Base-by-base conservation (phyloP, 2,797 vertebrate genomes). In the Chelonia mydas region DNA sequence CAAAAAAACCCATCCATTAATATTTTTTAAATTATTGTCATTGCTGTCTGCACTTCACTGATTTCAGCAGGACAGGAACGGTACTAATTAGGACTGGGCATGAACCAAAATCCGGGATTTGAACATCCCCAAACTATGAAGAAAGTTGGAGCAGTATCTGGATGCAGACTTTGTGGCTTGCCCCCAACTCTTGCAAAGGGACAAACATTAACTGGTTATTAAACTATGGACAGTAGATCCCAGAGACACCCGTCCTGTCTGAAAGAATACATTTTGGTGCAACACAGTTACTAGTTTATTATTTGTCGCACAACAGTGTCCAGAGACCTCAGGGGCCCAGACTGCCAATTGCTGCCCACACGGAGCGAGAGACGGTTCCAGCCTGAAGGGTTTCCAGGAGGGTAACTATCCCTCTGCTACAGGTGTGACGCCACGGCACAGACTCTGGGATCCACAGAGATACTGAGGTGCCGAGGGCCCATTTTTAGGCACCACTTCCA, bases 221-320 rank as follows among this genome's bases (percentile, higher is more conserved):
- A 84, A 81, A 7, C 0, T 41, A 74, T 47, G 5, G 2, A 65
- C 37, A 45, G 13, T 31, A 90, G 85, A 82, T 84, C 77, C 31
- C 9, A 50, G 7, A 9, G 15, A 45, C 41, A 41, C 0, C 0
- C 2, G 7, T 47, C 76, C 82, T 55, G 3, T 55, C 90, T 47
- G 19, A 74, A 81, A 77, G 45, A 81, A 78, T 3, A 83, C 88
- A 91, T 5, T 3, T 0, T 19, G 51, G 0, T 53, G 61, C 86
- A 91, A 55, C 33, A 90, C 79, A 47, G 50, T 6, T 90, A 61
- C 28, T 11, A 1, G 6, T 51, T 78, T 86, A 78, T 50, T 27
- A 93, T 55, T 4, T 21, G 0, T 50, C 92, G 59, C 37, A 23
- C 3, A 65, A 28, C 10, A 79, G 86, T 0, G 0, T 11, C 2